Evolutionary conservation across 2,888 invertebrate genomes (phyloP).

Genomic region (Caenorhabditis sinica): DNA sequence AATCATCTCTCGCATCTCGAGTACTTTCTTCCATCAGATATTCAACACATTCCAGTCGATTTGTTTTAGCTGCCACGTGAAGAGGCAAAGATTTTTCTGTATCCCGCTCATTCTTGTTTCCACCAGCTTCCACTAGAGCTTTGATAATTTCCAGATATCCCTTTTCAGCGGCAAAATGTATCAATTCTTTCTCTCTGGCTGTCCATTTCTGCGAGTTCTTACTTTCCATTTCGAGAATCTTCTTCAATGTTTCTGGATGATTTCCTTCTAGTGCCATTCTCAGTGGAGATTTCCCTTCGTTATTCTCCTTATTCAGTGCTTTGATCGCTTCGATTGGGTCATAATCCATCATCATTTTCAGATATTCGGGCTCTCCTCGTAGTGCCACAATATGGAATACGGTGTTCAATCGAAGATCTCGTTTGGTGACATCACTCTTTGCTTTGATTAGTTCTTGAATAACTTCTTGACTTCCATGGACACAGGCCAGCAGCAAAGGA

Average conservation of each 20-base stretch:
- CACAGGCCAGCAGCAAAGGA: slow-evolving; percentile 71
- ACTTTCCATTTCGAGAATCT: slow-evolving; percentile 59
- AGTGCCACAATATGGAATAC: slow-evolving; percentile 64
- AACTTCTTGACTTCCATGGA: slow-evolving; percentile 88
- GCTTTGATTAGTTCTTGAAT: slow-evolving; percentile 91
- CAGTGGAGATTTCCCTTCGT: slow-evolving; percentile 72
- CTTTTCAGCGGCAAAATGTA: slow-evolving; percentile 70
- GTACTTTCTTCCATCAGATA: slow-evolving; percentile 64
- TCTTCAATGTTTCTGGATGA: slow-evolving; percentile 66
- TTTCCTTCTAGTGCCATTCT: slow-evolving; percentile 73
- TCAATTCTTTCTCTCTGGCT: slow-evolving; percentile 52
- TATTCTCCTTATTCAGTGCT: slow-evolving; percentile 64
- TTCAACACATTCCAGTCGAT: slow-evolving; percentile 66
- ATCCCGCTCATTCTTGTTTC: slow-evolving; percentile 51
- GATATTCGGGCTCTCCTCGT: slow-evolving; percentile 59
- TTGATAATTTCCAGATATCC: slow-evolving; percentile 67
- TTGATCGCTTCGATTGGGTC: slow-evolving; percentile 31
- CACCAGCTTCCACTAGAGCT: slow-evolving; percentile 61
- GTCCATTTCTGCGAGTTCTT: slow-evolving; percentile 49
- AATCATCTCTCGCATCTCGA: slow-evolving; percentile 57
- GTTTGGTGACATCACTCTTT: slow-evolving; percentile 89
- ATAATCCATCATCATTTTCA: slow-evolving; percentile 58
- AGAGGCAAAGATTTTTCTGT: slow-evolving; percentile 62
- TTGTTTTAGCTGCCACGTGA: slow-evolving; percentile 70
- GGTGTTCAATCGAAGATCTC: slow-evolving; percentile 57